Conservation (phyloP, 2,113 vertebrate species). For the Lepus europaeus region DNA sequence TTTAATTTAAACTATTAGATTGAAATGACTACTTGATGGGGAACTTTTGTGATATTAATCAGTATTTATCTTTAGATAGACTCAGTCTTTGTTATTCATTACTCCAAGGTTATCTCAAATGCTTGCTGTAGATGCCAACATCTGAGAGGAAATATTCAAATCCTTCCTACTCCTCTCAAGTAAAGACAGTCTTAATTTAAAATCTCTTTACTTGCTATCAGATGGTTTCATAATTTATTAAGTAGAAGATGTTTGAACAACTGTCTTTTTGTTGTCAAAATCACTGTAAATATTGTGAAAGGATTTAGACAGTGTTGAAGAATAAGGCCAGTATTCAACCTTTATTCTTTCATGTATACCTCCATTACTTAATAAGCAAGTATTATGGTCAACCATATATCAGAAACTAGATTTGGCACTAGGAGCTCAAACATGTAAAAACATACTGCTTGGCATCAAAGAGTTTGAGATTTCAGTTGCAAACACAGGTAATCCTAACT, state of each 20-base stretch:
- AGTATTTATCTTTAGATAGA: constrained; percentile 47
- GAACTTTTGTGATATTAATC: constrained; percentile 61
- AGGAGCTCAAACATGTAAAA: neutral
- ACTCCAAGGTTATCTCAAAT: constrained; percentile 62
- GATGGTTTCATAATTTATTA: constrained; percentile 53
- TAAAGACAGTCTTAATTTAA: constrained; percentile 68
- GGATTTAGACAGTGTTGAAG: constrained; percentile 39
- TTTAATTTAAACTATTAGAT: constrained; percentile 49
- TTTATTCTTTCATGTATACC: neutral
- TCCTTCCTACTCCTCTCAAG: constrained; percentile 24
- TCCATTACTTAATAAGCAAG: neutral
- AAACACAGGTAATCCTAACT: neutral
- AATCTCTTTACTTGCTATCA: constrained; percentile 59
- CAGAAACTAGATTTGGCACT: neutral
- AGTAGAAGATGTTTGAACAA: constrained; percentile 30
- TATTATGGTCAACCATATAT: neutral
- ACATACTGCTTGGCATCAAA: neutral
- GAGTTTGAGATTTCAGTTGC: neutral
- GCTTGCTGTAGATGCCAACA: neutral
- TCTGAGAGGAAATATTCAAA: constrained; percentile 66
- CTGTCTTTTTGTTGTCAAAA: constrained; percentile 40
- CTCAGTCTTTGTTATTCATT: constrained; percentile 58
- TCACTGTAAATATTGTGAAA: constrained; percentile 26
- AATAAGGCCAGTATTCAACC: neutral
- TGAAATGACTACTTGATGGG: constrained; percentile 55